Evolutionary conservation across 2,113 vertebrate species (phyloP).

Genomic region (Donacobius atricapilla): DNA sequence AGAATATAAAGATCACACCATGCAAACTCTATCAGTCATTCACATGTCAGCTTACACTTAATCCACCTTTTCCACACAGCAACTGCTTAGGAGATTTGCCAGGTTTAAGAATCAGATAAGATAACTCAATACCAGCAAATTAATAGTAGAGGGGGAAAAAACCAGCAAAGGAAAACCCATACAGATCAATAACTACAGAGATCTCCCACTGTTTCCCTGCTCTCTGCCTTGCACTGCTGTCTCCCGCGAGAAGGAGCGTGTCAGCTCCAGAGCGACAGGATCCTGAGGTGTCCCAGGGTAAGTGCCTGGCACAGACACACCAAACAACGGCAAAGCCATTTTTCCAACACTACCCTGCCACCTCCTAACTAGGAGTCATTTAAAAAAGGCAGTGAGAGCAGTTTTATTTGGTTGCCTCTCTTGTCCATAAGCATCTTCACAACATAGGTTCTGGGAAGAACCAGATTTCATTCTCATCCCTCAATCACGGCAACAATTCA

Average conservation of each 20-base stretch:
- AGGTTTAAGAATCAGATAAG: slow-evolving; percentile 11
- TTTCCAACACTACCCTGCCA: not conserved
- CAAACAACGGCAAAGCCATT: not conserved
- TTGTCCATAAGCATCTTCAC: not conserved
- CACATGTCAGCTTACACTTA: not conserved
- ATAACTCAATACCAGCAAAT: not conserved
- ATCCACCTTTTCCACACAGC: not conserved
- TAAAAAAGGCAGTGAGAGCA: not conserved
- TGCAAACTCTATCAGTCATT: not conserved
- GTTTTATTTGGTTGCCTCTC: not conserved
- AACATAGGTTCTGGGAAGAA: not conserved
- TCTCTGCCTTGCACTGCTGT: not conserved
- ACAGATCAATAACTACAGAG: not conserved
- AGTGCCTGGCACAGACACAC: not conserved
- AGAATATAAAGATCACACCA: slow-evolving; percentile 4
- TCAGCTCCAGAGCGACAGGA: not conserved
- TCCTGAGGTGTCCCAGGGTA: not conserved
- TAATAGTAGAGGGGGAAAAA: not conserved
- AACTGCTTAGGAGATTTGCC: not conserved
- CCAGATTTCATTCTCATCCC: not conserved
- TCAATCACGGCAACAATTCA: slow-evolving; percentile 26
- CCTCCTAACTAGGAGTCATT: not conserved
- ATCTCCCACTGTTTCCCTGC: not conserved
- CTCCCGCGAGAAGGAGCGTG: not conserved
- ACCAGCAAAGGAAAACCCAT: not conserved